Evolutionary conservation across 2,888 invertebrate species (phyloP).

Genomic region (Eupithecia subfuscata): DNA sequence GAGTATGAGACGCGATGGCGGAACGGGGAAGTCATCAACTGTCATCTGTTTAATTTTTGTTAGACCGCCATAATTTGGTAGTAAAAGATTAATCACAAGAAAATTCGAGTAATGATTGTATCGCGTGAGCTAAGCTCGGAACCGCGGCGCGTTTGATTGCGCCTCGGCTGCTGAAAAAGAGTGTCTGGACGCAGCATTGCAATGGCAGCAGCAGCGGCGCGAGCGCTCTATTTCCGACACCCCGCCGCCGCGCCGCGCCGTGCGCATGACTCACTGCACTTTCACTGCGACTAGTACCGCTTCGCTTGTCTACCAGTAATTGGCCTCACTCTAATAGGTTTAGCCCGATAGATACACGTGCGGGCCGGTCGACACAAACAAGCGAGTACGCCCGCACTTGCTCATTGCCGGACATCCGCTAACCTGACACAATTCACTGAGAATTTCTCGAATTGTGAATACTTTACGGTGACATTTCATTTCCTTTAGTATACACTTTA

Average conservation of each 20-base stretch:
- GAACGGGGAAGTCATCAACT: not conserved
- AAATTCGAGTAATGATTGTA: conserved; percentile 10
- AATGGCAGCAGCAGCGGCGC: conserved; percentile 34
- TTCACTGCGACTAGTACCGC: conserved; percentile 72
- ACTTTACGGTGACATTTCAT: conserved; percentile 13
- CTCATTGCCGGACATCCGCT: conserved; percentile 46
- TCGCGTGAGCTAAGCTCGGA: conserved; percentile 17
- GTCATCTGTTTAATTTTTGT: not conserved
- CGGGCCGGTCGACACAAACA: conserved; percentile 32
- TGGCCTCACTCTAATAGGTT: conserved; percentile 59
- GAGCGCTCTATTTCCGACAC: conserved; percentile 68
- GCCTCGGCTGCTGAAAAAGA: conserved; percentile 6
- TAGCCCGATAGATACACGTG: conserved; percentile 44
- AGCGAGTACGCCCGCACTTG: conserved; percentile 41
- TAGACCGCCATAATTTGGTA: not conserved
- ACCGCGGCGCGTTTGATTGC: conserved; percentile 11
- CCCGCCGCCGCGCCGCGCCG: conserved; percentile 23
- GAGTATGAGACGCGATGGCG: not conserved
- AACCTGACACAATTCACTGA: conserved; percentile 46
- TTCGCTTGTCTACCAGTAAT: conserved; percentile 63
- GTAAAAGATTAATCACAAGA: conserved; percentile 4
- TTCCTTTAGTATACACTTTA: conserved; percentile 5
- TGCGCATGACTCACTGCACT: conserved; percentile 74
- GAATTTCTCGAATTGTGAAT: conserved; percentile 35
- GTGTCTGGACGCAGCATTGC: conserved; percentile 26